These are phyloP conservation scores for Nebria salina DNA, from an alignment of 2,888 invertebrate species.

Conservation along the genomic window DNA sequence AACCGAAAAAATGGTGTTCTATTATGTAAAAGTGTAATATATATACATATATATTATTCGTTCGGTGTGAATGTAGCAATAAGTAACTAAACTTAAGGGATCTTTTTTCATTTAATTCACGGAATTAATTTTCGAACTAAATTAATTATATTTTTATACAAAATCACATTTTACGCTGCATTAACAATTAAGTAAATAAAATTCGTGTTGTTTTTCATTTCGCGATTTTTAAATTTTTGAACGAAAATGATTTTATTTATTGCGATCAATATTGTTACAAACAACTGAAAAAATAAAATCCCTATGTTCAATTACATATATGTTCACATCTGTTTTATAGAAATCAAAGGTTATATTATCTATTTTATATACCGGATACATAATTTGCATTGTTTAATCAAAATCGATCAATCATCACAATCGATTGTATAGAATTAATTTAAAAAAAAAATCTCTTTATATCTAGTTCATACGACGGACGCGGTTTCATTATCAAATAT, in stretches of 20 bases:
- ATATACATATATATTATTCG: not conserved
- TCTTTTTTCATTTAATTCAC: not conserved
- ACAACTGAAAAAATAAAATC: not conserved
- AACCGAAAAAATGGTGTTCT: conserved; percentile 57
- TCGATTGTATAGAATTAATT: not conserved
- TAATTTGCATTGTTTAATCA: not conserved
- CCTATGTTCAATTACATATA: not conserved
- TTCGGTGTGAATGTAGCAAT: not conserved
- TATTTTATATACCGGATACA: conserved; percentile 21
- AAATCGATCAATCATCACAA: not conserved
- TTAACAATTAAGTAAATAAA: not conserved
- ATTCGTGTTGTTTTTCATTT: not conserved
- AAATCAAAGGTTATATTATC: conserved; percentile 24
- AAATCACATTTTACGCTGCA: not conserved
- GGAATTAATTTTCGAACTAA: not conserved
- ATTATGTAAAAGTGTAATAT: conserved; percentile 54
- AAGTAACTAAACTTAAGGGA: conserved; percentile 5
- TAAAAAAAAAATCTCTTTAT: not conserved
- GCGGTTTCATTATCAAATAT: not conserved
- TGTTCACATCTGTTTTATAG: conserved; percentile 6
- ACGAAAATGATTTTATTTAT: too few relatives aligned
- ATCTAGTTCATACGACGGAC: not conserved
- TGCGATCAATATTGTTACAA: not conserved
- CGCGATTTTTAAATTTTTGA: not conserved
- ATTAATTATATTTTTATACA: not conserved